Conservation (phyloP, 2,113 vertebrate species). For the Oncorhynchus clarkii region DNA sequence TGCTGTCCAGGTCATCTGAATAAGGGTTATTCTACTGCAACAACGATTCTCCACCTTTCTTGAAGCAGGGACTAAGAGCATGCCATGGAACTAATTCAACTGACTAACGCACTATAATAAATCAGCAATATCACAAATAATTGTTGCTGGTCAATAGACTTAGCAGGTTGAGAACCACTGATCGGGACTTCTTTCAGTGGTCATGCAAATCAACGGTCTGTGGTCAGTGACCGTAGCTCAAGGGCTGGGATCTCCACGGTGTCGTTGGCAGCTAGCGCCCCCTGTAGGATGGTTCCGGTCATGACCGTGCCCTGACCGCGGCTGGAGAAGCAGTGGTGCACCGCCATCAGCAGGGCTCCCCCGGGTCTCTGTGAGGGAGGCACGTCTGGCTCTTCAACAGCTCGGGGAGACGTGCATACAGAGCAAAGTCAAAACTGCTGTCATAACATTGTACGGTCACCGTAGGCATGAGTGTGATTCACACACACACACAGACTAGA, state of each 20-base stretch:
- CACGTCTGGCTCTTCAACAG: constrained; percentile 89
- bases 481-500: constrained; percentile 7
- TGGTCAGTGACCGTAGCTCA: constrained; percentile 75
- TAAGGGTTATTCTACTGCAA: background rate
- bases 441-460: constrained; percentile 18
- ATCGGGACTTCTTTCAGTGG: background rate
- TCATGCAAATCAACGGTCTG: background rate
- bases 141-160: background rate
- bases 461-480: background rate
- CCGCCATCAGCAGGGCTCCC: constrained; percentile 92
- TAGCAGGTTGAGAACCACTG: background rate
- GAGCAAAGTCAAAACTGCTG: constrained; percentile 6
- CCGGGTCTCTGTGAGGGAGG: constrained; percentile 86
- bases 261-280: constrained; percentile 87
- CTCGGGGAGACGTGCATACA: constrained; percentile 59
- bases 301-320: constrained; percentile 96
- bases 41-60: background rate
- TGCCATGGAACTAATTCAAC: background rate
- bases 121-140: background rate
- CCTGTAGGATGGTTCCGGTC: constrained; percentile 96
- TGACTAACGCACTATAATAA: background rate
- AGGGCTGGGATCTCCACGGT: constrained; percentile 93
- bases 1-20: background rate
- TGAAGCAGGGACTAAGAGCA: background rate
- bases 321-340: constrained; percentile 98